These are phyloP conservation scores for Aphrocallistes beatrix DNA, from an alignment of 37 sponge, comb jelly and placozoan species.

Conservation along the genomic window DNA sequence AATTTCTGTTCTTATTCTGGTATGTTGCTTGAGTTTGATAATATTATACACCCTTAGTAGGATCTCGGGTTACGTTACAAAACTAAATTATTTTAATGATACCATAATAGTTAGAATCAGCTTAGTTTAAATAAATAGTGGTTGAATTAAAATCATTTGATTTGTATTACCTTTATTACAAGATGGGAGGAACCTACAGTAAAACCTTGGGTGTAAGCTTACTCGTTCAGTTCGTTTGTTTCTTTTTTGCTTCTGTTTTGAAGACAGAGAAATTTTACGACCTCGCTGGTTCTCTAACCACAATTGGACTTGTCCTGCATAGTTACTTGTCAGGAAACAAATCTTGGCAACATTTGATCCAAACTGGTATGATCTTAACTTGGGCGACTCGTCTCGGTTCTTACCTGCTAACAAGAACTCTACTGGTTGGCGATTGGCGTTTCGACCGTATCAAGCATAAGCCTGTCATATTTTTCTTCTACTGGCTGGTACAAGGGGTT, in stretches of 20 bases:
- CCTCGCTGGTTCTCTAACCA: constrained; percentile 57
- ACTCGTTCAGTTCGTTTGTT: constrained; percentile 47
- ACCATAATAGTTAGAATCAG: not conserved
- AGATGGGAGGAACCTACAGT: not conserved
- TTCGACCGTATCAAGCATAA: constrained; percentile 62
- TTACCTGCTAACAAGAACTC: constrained; percentile 61
- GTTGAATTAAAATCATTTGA: no score
- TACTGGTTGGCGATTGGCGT: constrained; percentile 65
- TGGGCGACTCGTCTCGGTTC: constrained; percentile 75
- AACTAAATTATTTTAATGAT: not conserved
- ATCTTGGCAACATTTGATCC: constrained; percentile 58
- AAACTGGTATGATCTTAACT: constrained; percentile 43
- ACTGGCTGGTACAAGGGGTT: constrained; percentile 82
- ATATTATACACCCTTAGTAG: not conserved
- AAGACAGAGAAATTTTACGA: constrained; percentile 86
- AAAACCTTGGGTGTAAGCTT: constrained; percentile 38
- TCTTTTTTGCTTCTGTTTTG: constrained; percentile 47
- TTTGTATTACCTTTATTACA: no score
- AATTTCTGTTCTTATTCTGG: constrained; percentile 40
- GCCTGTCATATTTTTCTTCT: constrained; percentile 53
- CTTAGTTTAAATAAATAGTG: no score
- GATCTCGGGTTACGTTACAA: not conserved
- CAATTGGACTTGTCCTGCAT: constrained; percentile 41
- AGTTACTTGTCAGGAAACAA: constrained; percentile 28
- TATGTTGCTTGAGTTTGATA: not conserved